Conservation (phyloP, 2,888 invertebrate genomes). For the Pseudoips prasinana region DNA sequence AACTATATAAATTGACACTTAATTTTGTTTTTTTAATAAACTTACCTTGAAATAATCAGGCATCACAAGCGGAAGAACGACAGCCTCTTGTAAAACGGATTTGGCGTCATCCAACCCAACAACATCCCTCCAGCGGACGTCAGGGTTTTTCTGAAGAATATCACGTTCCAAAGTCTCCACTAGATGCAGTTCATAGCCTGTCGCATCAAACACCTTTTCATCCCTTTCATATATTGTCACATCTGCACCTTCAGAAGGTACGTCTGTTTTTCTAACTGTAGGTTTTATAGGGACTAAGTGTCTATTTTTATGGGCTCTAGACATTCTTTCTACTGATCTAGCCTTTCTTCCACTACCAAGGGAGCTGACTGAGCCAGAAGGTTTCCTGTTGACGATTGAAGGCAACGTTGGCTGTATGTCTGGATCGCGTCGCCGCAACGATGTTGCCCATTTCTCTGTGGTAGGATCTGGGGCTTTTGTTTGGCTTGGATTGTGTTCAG, state of each 20-base stretch:
- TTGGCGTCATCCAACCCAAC: conserved; percentile 89
- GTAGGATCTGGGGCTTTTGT: conserved; percentile 64
- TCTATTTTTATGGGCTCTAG: conserved; percentile 43
- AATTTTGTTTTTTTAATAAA: no score
- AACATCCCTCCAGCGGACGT: conserved; percentile 91
- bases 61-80: conserved; percentile 92
- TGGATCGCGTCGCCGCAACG: conserved; percentile 84
- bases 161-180: conserved; percentile 93
- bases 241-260: conserved; percentile 61
- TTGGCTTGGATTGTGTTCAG: conserved; percentile 42
- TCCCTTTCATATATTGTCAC: conserved; percentile 61
- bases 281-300: conserved; percentile 65
- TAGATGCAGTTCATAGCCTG: conserved; percentile 88
- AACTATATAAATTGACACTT: no score
- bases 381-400: conserved; percentile 76
- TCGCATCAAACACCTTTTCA: conserved; percentile 83
- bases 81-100: conserved; percentile 91
- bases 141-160: conserved; percentile 90
- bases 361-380: conserved; percentile 76
- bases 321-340: conserved; percentile 71
- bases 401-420: conserved; percentile 85
- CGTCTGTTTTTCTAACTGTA: conserved; percentile 51
- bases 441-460: conserved; percentile 87
- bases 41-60: conserved; percentile 94
- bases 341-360: conserved; percentile 63